phyloP scores from a whole-genome alignment of 2,113 vertebrate species.

The Amazona vittata region DNA sequence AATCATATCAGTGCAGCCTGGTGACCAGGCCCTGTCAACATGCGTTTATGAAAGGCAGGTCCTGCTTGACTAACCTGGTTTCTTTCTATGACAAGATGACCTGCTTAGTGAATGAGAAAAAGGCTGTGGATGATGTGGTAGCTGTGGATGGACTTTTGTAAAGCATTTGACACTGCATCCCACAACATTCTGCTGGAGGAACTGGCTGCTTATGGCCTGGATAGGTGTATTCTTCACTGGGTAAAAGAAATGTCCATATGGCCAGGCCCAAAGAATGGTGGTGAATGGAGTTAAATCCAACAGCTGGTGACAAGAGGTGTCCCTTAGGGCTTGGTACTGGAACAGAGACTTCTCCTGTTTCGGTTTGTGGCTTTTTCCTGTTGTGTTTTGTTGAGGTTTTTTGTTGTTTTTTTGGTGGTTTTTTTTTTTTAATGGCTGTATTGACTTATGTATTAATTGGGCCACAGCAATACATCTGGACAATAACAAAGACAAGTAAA shows the following conservation, averaged over 20 bases:
- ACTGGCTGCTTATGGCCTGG: neutral
- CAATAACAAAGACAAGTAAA: neutral
- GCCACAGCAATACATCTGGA: neutral
- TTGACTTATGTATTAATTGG: neutral
- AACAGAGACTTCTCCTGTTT: neutral
- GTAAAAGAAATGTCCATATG: neutral
- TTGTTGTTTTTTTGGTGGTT: too few relatives aligned
- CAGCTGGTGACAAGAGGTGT: fast-evolving
- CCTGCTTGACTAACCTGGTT: neutral
- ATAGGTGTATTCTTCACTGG: fast-evolving
- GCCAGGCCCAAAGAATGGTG: neutral
- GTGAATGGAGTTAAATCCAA: neutral
- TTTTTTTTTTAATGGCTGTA: neutral
- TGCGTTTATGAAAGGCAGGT: neutral
- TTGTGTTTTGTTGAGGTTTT: neutral
- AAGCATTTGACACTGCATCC: neutral
- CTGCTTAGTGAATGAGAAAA: neutral
- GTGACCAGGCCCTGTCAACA: neutral
- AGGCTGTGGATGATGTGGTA: neutral
- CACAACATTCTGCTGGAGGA: neutral
- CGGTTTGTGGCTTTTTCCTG: neutral
- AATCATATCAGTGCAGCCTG: neutral
- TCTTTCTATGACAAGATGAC: neutral
- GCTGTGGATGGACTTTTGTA: neutral
- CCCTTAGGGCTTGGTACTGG: neutral